phyloP scores from a whole-genome alignment of 2,113 vertebrate species.

The Catagonus wagneri region DNA sequence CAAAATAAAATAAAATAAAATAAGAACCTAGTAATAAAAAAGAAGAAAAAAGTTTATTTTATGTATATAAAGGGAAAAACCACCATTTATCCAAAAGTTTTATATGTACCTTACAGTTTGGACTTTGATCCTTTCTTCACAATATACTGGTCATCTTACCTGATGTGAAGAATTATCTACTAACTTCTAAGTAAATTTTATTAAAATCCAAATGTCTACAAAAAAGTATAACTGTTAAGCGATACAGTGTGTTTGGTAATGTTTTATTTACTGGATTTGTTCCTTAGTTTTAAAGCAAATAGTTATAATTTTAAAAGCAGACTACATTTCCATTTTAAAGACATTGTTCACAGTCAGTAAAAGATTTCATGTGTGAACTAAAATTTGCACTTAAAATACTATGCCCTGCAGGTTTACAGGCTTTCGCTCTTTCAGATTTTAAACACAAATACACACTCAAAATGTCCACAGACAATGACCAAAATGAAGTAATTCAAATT shows the following conservation, averaged over 20 bases:
- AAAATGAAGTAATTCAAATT: background rate
- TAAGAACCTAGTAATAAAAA: no score
- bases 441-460: background rate
- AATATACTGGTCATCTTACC: background rate
- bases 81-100: background rate
- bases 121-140: constrained; percentile 29
- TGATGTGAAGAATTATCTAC: constrained; percentile 16
- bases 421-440: background rate
- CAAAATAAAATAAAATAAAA: no score
- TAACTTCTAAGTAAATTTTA: background rate
- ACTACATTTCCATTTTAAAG: constrained; percentile 34
- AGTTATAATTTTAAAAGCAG: background rate
- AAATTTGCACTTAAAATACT: background rate
- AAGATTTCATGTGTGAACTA: constrained; percentile 2
- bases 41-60: background rate
- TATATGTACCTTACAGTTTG: background rate
- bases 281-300: constrained; percentile 45
- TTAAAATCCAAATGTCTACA: constrained; percentile 42
- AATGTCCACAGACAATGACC: background rate
- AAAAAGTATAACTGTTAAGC: constrained; percentile 52
- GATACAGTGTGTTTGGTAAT: background rate
- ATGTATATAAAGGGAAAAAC: background rate
- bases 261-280: background rate
- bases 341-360: background rate
- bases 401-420: background rate